Conservation (phyloP, 1,140 invertebrate species). For the Batillaria attramentaria region DNA sequence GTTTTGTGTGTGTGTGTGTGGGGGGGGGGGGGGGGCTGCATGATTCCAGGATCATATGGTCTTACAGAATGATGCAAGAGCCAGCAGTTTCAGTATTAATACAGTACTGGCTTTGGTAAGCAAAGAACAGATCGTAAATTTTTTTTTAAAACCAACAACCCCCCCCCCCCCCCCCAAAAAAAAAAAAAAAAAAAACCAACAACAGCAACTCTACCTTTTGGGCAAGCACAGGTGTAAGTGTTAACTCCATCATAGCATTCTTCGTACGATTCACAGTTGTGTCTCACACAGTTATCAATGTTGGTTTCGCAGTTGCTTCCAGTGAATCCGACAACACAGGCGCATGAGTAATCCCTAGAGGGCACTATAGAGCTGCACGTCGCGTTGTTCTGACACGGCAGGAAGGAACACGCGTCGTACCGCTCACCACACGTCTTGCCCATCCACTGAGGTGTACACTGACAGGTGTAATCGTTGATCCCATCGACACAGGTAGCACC, state of each 20-base stretch:
- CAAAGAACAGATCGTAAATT: too few relatives aligned
- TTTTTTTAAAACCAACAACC: too few relatives aligned
- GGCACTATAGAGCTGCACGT: conserved; percentile 44
- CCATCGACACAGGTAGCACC: conserved; percentile 76
- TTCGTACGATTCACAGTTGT: conserved; percentile 38
- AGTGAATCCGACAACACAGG: conserved; percentile 53
- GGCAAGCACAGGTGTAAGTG: conserved; percentile 52
- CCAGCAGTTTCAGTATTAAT: too few relatives aligned
- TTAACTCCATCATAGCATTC: conserved; percentile 51
- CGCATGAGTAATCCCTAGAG: conserved; percentile 49
- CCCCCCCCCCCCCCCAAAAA: too few relatives aligned
- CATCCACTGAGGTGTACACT: conserved; percentile 54
- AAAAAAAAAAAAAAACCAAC: too few relatives aligned
- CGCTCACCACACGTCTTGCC: conserved; percentile 89
- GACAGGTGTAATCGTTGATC: conserved; percentile 80
- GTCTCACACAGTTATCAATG: conserved; percentile 52
- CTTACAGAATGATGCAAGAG: too few relatives aligned
- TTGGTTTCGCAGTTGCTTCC: conserved; percentile 61
- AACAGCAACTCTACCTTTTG: too few relatives aligned
- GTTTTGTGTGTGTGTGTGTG: too few relatives aligned
- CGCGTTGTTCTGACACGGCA: conserved; percentile 70
- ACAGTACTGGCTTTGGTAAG: too few relatives aligned
- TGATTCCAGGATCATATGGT: too few relatives aligned
- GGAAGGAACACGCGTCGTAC: conserved; percentile 75
- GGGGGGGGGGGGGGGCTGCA: too few relatives aligned